Base-by-base conservation (phyloP, 2,888 invertebrate genomes). In the Patella pellucida region DNA sequence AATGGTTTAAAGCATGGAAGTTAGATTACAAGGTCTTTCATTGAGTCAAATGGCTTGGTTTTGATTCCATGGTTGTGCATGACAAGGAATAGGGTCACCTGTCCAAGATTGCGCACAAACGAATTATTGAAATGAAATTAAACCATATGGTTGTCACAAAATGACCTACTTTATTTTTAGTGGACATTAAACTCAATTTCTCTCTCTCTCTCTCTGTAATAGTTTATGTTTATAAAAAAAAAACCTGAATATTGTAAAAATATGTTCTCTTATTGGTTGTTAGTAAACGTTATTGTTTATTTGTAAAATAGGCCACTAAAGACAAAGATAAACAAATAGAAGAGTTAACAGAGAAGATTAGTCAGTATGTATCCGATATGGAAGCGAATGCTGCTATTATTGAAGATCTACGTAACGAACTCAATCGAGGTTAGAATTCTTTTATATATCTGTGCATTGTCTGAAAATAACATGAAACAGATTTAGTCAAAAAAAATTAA, bases 301-400 rank as follows among this genome's bases (percentile, higher is more conserved):
- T 0, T 50, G 9, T n/a, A 54, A 74, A 69, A 56, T 73, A 93
- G 93, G 92, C 93, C 16, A 85, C 94, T 23, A 92, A 92, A 71
- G 92, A 93, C 69, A 93, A 95, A 71, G 95, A 95, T 84, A 90
- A 92, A 68, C 94, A 94, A 89, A 94, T 97, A 74, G 92, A 93
- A 82, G 93, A 94, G 83, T 91, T 97, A 31, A 95, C 95, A 90
- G 92, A 92, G 9, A 95, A 96, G 90, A 91, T 97, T 54, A 92
- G 94, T 73, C 93, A 94, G 83, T 96, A 88, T 27, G 84, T 85
- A 11, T 82, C 81, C 70, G 95, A 96, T 92, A 94, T 97, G 91
- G 93, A 95, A 76, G 92, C 93, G 73, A 94, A 95, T 67, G 94
- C 95, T 2, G 93, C 93, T 78, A 87, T 95, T 14, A 94, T 96